A percentile compares a stretch with the other conserved stretches of the same genome.
phyloP scores from a whole-genome alignment of 2,888 invertebrate species.

The Drosophila koepferae region DNA sequence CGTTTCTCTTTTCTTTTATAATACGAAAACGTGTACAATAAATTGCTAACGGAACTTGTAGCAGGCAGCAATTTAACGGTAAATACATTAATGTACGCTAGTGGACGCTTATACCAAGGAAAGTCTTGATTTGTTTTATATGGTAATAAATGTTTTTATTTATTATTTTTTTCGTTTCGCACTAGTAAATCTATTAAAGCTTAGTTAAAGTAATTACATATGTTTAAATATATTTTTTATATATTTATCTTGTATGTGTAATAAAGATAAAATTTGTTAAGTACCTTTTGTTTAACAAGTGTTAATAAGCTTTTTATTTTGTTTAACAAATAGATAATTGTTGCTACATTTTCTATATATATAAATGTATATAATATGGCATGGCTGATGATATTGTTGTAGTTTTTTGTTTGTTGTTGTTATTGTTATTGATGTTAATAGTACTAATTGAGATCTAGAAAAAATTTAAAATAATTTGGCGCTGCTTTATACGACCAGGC shows the following conservation, averaged over 20 bases:
- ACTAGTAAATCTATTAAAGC: conserved; percentile 77
- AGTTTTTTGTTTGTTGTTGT: conserved; percentile 12
- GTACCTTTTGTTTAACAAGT: conserved; percentile 78
- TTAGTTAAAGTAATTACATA: conserved; percentile 71
- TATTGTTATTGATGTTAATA: conserved; percentile 38
- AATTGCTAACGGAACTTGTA: conserved; percentile 1
- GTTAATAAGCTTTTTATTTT: conserved; percentile 46
- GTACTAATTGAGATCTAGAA: conserved; percentile 66
- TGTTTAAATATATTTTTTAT: conserved; percentile 36
- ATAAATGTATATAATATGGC: conserved; percentile 67
- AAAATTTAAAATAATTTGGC: conserved; percentile 47
- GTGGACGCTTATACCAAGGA: conserved; percentile 8
- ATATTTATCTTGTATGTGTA: conserved; percentile 57
- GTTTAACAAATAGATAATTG: conserved; percentile 46
- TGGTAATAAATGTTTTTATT: conserved; percentile 34
- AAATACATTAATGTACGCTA: conserved; percentile 2
- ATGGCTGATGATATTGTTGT: conserved; percentile 69
- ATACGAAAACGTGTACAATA: background rate
- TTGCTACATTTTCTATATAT: conserved; percentile 44
- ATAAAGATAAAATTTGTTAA: conserved; percentile 77
- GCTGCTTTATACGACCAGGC: conserved; percentile 20
- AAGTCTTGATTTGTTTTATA: conserved; percentile 9
- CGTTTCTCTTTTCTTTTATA: background rate
- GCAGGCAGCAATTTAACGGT: background rate
- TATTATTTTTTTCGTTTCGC: conserved; percentile 32